Percentiles rank a stretch among this genome's conserved stretches.
Conservation (phyloP, 35 echinoderm and acorn worm genomes). For the Antedon bifida region DNA sequence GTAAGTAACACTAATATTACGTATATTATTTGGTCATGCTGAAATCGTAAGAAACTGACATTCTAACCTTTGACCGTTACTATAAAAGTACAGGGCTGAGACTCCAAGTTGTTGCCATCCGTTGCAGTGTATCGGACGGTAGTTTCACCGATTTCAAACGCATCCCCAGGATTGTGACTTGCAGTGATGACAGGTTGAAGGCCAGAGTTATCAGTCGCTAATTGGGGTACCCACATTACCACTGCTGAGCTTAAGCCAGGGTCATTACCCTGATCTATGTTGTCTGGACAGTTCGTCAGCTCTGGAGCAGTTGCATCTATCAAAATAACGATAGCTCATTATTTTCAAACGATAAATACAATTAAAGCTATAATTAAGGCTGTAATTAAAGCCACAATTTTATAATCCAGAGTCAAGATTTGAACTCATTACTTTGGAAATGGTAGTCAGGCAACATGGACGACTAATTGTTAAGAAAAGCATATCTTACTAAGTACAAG, state of each 20-base stretch:
- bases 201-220: conserved; percentile 23
- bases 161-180: neutral
- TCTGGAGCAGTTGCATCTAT: conserved; percentile 21
- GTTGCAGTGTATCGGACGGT: conserved; percentile 22
- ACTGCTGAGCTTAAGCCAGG: neutral
- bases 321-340: too few relatives aligned
- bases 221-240: conserved; percentile 13
- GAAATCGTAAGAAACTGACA: too few relatives aligned
- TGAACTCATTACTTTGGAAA: too few relatives aligned
- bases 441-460: too few relatives aligned
- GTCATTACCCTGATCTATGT: conserved; percentile 8
- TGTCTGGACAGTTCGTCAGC: conserved; percentile 13
- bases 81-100: conserved; percentile 5
- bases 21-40: too few relatives aligned
- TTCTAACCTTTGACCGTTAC: conserved; percentile 48
- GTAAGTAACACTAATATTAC: too few relatives aligned
- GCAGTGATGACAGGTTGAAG: conserved; percentile 4
- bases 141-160: conserved; percentile 19
- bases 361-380: too few relatives aligned
- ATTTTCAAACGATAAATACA: too few relatives aligned
- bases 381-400: too few relatives aligned
- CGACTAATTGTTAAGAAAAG: too few relatives aligned
- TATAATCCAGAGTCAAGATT: too few relatives aligned
- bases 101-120: conserved; percentile 8
- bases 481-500: too few relatives aligned